These are phyloP conservation scores for Prunella himalayana DNA, from an alignment of 2,113 vertebrate genomes.

Conservation along the genomic window DNA sequence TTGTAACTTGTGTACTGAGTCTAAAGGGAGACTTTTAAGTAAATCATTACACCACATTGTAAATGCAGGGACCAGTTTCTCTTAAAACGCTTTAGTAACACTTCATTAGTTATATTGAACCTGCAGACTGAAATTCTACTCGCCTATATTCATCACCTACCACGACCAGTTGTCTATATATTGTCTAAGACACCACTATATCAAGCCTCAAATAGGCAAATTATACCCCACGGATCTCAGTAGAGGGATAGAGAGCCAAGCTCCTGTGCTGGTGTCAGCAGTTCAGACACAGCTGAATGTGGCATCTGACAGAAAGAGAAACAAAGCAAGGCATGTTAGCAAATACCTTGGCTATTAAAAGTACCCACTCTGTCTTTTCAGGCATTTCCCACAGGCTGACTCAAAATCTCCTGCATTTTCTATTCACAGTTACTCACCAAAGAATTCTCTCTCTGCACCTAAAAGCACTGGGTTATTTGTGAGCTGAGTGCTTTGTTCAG, in stretches of 20 bases:
- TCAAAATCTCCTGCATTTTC: background rate
- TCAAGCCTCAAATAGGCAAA: slow-evolving; percentile 42
- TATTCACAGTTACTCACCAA: background rate
- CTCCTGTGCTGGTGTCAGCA: background rate
- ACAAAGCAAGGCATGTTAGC: background rate
- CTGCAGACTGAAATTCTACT: slow-evolving; percentile 44
- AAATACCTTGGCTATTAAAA: background rate
- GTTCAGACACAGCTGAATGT: background rate
- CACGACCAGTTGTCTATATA: slow-evolving; percentile 32
- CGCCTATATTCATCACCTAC: slow-evolving; percentile 48
- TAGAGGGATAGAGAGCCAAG: background rate
- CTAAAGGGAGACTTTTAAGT: slow-evolving; percentile 54
- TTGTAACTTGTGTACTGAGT: slow-evolving; percentile 54
- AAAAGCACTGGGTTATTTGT: background rate
- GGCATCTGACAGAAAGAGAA: background rate
- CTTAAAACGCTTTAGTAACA: slow-evolving; percentile 61
- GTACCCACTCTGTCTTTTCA: background rate
- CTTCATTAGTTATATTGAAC: slow-evolving; percentile 71
- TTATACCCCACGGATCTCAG: background rate
- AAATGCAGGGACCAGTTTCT: slow-evolving; percentile 58
- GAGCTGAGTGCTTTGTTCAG: background rate
- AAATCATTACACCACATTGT: slow-evolving; percentile 66
- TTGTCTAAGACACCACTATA: slow-evolving; percentile 27
- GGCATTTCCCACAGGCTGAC: background rate
- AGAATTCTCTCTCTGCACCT: background rate